phyloP scores from a whole-genome alignment of 2,113 vertebrate species.

The Lamprotornis superbus region DNA sequence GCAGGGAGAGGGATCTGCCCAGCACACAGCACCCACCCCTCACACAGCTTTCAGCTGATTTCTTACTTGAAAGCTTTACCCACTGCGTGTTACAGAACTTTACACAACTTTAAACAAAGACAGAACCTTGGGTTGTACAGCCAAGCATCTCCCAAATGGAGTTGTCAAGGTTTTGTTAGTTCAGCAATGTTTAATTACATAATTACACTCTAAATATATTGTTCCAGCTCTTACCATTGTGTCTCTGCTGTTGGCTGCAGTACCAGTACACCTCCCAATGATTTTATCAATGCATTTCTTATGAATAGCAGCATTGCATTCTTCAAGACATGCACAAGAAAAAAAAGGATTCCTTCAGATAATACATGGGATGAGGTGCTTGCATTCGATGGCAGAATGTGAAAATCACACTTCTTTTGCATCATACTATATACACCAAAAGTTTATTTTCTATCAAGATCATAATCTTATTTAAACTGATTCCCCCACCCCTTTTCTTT shows the following conservation, averaged over 20 bases:
- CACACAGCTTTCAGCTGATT: background rate
- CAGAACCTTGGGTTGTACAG: background rate
- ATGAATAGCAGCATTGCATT: constrained; percentile 99
- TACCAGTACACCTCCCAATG: constrained; percentile 95
- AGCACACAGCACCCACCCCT: background rate
- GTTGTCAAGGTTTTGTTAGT: background rate
- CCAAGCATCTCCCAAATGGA: background rate
- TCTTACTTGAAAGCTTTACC: background rate
- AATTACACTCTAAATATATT: background rate
- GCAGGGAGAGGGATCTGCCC: background rate
- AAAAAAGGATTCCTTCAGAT: constrained; percentile 14
- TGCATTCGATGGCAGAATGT: background rate
- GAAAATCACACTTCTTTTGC: background rate
- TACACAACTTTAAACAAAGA: background rate
- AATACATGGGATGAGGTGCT: background rate
- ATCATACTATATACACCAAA: background rate
- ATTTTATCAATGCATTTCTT: constrained; percentile 99
- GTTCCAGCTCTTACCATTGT: constrained; percentile 84
- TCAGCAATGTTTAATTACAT: background rate
- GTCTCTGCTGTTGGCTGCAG: constrained; percentile 95
- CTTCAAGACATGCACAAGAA: constrained; percentile 69
- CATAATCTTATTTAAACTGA: background rate
- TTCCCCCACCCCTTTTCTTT: background rate
- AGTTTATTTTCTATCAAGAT: background rate
- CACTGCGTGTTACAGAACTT: too few species aligned